Conservation (phyloP, 2,888 invertebrate species). For the Tenthredo livida region DNA sequence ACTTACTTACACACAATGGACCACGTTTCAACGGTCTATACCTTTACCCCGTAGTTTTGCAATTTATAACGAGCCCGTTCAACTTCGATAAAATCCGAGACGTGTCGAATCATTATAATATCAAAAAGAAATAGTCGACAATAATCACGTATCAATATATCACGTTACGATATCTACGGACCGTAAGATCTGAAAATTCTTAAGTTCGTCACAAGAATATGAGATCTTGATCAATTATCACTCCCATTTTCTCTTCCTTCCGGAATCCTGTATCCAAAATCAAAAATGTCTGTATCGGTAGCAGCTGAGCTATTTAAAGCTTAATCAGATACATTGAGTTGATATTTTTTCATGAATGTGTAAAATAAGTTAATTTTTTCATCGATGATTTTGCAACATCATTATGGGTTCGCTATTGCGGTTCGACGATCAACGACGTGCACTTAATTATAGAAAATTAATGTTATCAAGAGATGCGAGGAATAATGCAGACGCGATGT, state of each 20-base stretch:
- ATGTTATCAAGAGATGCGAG: constrained; percentile 15
- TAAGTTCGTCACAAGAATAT: background rate
- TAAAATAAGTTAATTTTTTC: background rate
- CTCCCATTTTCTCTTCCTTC: background rate
- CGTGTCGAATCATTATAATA: background rate
- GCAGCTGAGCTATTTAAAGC: background rate
- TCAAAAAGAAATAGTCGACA: background rate
- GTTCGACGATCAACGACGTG: background rate
- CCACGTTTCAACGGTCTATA: background rate
- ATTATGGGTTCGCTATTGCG: background rate
- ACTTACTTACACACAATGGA: background rate
- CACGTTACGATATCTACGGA: background rate
- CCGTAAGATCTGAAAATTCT: background rate
- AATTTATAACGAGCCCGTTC: constrained; percentile 16
- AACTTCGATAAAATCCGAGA: constrained; percentile 26
- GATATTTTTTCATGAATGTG: background rate
- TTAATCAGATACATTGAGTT: background rate
- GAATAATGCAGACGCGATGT: background rate
- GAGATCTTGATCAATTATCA: background rate
- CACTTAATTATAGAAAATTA: constrained; percentile 29
- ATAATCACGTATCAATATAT: background rate
- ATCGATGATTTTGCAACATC: constrained; percentile 16
- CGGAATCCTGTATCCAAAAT: background rate
- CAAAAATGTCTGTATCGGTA: background rate
- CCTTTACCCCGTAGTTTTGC: background rate